phyloP scores from a whole-genome alignment of 2,113 vertebrate genomes.

The Parotia lawesii region DNA sequence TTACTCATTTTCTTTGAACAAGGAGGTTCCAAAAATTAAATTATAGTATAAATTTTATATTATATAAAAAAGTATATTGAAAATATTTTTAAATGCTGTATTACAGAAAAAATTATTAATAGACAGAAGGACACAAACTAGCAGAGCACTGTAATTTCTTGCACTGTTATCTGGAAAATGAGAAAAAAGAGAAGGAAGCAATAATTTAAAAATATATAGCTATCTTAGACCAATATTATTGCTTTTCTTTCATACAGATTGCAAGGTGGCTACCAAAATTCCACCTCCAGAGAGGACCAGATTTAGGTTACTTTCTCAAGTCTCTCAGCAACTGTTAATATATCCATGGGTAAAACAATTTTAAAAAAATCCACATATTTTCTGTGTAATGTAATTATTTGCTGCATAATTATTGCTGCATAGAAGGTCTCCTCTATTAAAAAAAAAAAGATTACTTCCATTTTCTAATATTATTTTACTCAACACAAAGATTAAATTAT shows the following conservation, averaged over 20 bases:
- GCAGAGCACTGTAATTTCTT: neutral
- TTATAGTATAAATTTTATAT: neutral
- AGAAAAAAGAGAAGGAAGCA: neutral
- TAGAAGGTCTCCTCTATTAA: neutral
- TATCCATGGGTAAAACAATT: neutral
- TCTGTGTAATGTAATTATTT: neutral
- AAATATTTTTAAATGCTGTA: neutral
- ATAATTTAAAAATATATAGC: neutral
- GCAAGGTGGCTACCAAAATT: slow-evolving; percentile 22
- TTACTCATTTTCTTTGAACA: neutral
- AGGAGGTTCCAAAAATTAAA: neutral
- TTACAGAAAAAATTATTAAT: neutral
- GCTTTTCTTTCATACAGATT: neutral
- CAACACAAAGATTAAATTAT: neutral
- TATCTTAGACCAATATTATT: neutral
- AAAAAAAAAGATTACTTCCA: neutral
- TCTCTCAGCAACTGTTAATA: neutral
- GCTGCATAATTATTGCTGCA: neutral
- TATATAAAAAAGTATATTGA: neutral
- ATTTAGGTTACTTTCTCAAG: neutral
- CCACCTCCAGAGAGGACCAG: neutral
- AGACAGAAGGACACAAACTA: neutral
- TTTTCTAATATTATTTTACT: neutral
- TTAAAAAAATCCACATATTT: neutral
- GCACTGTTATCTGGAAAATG: neutral